A percentile compares a stretch with the other conserved stretches of the same genome.
phyloP scores from a whole-genome alignment of 2,888 invertebrate genomes.

The Pristionchus japonicus region DNA sequence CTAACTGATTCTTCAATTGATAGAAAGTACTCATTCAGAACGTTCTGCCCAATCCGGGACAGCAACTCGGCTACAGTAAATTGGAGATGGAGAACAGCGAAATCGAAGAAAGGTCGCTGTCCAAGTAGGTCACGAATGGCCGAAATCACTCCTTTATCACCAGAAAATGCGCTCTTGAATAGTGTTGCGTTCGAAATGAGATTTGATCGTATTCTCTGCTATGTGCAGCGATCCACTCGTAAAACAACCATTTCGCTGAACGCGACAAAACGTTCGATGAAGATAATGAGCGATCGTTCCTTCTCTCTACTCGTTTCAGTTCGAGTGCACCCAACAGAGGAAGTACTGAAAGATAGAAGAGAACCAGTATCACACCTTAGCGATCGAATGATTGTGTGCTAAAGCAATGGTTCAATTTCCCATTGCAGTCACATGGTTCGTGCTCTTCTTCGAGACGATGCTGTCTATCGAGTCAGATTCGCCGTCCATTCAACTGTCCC shows the following conservation, averaged over 20 bases:
- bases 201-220: not conserved
- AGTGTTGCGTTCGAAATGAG: no score
- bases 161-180: not conserved
- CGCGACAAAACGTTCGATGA: not conserved
- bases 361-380: not conserved
- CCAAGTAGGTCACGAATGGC: conserved; percentile 24
- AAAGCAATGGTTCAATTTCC: not conserved
- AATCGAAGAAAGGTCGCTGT: conserved; percentile 55
- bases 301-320: not conserved
- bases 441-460: conserved; percentile 57
- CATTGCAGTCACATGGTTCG: conserved; percentile 52
- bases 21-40: not conserved
- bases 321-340: not conserved
- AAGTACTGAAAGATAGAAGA: not conserved
- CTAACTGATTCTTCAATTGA: not conserved
- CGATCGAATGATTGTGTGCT: not conserved
- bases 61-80: conserved; percentile 57
- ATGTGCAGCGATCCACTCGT: not conserved
- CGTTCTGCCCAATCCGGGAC: not conserved
- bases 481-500: conserved; percentile 56
- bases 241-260: not conserved
- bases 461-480: conserved; percentile 60
- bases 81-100: conserved; percentile 65
- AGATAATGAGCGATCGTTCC: not conserved
- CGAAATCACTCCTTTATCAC: not conserved